A percentile compares a stretch with the other conserved stretches of the same genome.
Evolutionary conservation across 1,140 invertebrate genomes (phyloP).

Genomic region (Heliothis subflexa): DNA sequence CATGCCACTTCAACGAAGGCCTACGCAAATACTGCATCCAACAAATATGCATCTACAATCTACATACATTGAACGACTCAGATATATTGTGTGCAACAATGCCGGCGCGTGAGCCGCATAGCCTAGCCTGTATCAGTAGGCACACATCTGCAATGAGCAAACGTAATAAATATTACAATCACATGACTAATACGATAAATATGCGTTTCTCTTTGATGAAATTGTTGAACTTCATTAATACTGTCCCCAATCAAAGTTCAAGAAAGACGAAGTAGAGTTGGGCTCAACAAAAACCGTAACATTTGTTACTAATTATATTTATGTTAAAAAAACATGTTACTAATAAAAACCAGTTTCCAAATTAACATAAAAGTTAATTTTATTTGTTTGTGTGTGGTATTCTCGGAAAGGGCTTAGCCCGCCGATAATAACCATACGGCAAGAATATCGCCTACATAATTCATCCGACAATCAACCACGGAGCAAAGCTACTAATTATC

Average conservation of each 20-base stretch:
- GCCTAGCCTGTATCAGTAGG: conserved; percentile 2
- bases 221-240: not conserved
- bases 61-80: not conserved
- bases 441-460: conserved; percentile 32
- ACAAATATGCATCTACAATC: not conserved
- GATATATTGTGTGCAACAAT: conserved; percentile 34
- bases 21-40: conserved; percentile 15
- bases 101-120: conserved; percentile 28
- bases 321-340: not conserved
- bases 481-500: conserved; percentile 26
- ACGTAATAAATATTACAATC: conserved; percentile 34
- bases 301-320: no score
- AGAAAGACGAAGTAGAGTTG: not conserved
- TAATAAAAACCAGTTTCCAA: conserved; percentile 30
- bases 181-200: conserved; percentile 19
- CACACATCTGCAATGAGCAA: conserved; percentile 26
- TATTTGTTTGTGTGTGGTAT: conserved; percentile 9
- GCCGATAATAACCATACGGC: conserved; percentile 8
- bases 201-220: conserved; percentile 15
- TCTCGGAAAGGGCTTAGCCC: conserved; percentile 28
- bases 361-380: conserved; percentile 17
- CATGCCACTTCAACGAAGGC: conserved; percentile 3
- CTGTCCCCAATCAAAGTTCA: not conserved
- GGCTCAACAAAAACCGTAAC: no score
- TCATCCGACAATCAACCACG: conserved; percentile 26